These are phyloP conservation scores for Leucoma salicis DNA, from an alignment of 2,888 invertebrate species.

Conservation along the genomic window DNA sequence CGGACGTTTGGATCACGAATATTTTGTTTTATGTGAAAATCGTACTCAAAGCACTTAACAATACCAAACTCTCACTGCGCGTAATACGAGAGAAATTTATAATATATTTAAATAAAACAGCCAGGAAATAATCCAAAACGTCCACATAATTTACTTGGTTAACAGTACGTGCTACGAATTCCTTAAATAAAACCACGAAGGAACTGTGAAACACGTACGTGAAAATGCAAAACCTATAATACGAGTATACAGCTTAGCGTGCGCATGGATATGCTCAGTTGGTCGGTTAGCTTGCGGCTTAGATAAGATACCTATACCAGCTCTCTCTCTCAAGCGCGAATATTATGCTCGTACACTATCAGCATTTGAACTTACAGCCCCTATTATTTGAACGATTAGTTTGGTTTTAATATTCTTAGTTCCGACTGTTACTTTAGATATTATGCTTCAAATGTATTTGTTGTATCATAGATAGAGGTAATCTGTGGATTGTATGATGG, in stretches of 20 bases:
- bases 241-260: slow-evolving; percentile 27
- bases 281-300: slow-evolving; percentile 35
- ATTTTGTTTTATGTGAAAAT: too few species aligned
- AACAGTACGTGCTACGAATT: slow-evolving; percentile 18
- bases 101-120: neutral
- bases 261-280: slow-evolving; percentile 28
- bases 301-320: slow-evolving; percentile 37
- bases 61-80: too few species aligned
- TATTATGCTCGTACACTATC: slow-evolving; percentile 30
- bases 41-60: too few species aligned
- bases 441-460: too few species aligned
- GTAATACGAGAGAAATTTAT: too few species aligned
- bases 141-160: slow-evolving; percentile 17
- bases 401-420: too few species aligned
- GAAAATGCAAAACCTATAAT: slow-evolving; percentile 30
- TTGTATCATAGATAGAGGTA: too few species aligned
- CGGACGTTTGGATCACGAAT: too few species aligned
- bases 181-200: slow-evolving; percentile 30
- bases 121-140: slow-evolving; percentile 8
- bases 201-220: slow-evolving; percentile 23
- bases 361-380: slow-evolving; percentile 23
- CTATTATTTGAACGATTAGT: slow-evolving; percentile 25
- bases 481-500: too few species aligned
- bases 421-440: too few species aligned
- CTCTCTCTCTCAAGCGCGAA: slow-evolving; percentile 34